A percentile compares a stretch with the other conserved stretches of the same genome.
These are phyloP conservation scores for Mustela lutreola DNA, from an alignment of 2,113 vertebrate genomes.

Conservation along the genomic window DNA sequence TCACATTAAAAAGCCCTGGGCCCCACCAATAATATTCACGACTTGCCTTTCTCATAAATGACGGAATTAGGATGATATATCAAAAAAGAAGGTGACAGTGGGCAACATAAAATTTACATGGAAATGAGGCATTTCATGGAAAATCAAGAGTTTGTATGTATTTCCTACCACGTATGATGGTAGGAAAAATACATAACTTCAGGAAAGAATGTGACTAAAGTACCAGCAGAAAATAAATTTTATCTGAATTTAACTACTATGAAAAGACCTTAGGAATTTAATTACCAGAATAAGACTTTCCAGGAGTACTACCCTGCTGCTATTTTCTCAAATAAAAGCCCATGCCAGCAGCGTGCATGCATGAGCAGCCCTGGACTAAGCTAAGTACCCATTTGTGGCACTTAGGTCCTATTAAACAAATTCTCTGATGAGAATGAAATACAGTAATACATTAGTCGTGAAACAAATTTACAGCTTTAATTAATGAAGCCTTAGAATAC, in stretches of 20 bases:
- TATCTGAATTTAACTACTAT: neutral
- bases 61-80: neutral
- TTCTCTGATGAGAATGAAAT: slow-evolving; percentile 52
- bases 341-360: neutral
- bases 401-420: neutral
- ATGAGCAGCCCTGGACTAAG: neutral
- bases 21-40: neutral
- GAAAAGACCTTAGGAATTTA: neutral
- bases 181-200: neutral
- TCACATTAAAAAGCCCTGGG: neutral
- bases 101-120: slow-evolving; percentile 5
- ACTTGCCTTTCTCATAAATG: neutral
- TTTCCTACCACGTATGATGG: neutral
- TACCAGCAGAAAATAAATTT: slow-evolving; percentile 2
- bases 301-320: neutral
- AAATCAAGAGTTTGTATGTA: slow-evolving; percentile 12
- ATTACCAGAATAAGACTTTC: neutral
- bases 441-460: neutral
- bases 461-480: slow-evolving; percentile 63
- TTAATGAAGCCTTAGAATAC: slow-evolving; percentile 46
- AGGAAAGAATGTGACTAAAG: slow-evolving; percentile 8
- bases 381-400: neutral
- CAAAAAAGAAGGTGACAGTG: neutral
- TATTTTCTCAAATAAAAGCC: neutral
- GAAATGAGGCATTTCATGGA: slow-evolving; percentile 57